Conservation (phyloP, 2,888 invertebrate genomes). For the Phyllotreta cruciferae region DNA sequence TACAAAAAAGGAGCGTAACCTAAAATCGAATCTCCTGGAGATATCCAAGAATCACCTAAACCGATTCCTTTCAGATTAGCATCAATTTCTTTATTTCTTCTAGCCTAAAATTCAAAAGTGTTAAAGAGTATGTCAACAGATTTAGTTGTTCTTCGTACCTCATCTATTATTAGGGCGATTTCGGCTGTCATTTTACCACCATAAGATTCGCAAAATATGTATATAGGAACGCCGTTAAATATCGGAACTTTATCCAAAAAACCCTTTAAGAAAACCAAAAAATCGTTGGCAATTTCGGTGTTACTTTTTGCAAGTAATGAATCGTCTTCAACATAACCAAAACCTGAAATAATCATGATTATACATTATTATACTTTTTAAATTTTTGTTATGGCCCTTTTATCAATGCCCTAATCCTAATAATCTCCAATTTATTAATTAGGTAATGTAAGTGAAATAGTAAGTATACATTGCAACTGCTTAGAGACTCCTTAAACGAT, state of each 20-base stretch:
- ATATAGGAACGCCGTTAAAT: conserved; percentile 77
- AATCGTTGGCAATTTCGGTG: conserved; percentile 74
- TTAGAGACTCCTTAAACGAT: too few relatives aligned
- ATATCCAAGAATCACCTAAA: conserved; percentile 90
- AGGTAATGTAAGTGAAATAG: too few relatives aligned
- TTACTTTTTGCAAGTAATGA: conserved; percentile 66
- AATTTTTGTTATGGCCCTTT: too few relatives aligned
- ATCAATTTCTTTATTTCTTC: conserved; percentile 39
- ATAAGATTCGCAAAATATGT: conserved; percentile 89
- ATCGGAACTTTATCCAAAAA: conserved; percentile 74
- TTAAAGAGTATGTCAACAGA: too few relatives aligned
- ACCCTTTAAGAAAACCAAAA: conserved; percentile 73
- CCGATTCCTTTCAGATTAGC: conserved; percentile 80
- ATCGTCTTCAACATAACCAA: conserved; percentile 72
- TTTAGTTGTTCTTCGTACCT: conserved; percentile 56
- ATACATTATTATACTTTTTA: too few relatives aligned
- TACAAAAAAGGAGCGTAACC: conserved; percentile 84
- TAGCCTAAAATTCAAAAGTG: conserved; percentile 40
- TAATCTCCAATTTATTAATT: too few relatives aligned
- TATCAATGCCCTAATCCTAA: too few relatives aligned
- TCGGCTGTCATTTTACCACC: conserved; percentile 93
- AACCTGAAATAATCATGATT: conserved; percentile 63
- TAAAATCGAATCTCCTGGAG: conserved; percentile 82
- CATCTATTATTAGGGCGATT: conserved; percentile 70
- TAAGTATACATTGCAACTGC: too few relatives aligned